Evolutionary conservation across 2,797 vertebrate genomes (phyloP), one percentile per base, ranked within the genome.

Genomic region (Coluber constrictor): DNA sequence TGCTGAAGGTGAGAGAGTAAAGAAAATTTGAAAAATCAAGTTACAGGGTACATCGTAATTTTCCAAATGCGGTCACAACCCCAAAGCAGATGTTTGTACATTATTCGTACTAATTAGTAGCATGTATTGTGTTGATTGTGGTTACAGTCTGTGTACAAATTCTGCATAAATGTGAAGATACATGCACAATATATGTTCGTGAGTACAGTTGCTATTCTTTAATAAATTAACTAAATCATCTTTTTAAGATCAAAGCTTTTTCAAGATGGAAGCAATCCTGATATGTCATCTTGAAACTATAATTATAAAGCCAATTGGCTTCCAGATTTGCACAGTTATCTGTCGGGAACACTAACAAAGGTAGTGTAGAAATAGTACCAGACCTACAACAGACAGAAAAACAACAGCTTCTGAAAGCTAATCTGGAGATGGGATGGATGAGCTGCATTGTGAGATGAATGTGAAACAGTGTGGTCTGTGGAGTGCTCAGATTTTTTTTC

Each of bases 401-500:
- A 87, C 93, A 92, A 89, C 86, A 93, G 95, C 94, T 92, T 96
- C 95, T 97, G 96, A 96, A 97, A 98, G 95, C 95, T 96, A 97
- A 97, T 95, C 95, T 0, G 0, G 92, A 96, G 90, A 88, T 88
- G 93, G 96, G 93, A 94, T 95, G 95, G 96, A 96, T 95, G 96
- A 94, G 92, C 95, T 95, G 94, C 96, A 94, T 70, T 97, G 89
- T 94, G 96, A 97, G 97, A 97, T 97, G 98, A 97, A 98, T 98
- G 97, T 95, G 95, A 97, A 97, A 90, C 97, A 95, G 95, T 97
- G 96, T 96, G 96, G 97, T 97, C 97, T 97, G 94, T 92, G 94
- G 97, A 97, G 96, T 90, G 96, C 97, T 98, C 0, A 5, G 27
- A 90, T 93, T 95, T 97, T 95, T 94, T 96, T 96, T 94, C 93